A percentile compares a stretch with the other conserved stretches of the same genome.
Evolutionary conservation across 2,888 invertebrate genomes (phyloP).

Genomic region (Trachelus iudaicus): DNA sequence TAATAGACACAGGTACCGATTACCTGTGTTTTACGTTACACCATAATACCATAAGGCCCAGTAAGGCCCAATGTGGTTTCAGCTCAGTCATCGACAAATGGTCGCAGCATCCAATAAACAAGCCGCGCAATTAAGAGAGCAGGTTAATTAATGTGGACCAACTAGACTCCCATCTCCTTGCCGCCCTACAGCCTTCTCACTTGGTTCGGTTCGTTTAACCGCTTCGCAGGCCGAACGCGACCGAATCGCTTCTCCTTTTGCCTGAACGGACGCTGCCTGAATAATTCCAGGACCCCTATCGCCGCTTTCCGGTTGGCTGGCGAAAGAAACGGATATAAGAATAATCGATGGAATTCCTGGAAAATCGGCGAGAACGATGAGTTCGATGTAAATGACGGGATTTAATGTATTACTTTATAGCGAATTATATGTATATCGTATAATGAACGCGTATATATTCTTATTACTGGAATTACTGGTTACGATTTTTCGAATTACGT

Average conservation of each 20-base stretch:
- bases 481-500: neutral
- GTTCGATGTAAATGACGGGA: neutral
- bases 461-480: neutral
- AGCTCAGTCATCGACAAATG: constrained; percentile 43
- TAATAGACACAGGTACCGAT: neutral
- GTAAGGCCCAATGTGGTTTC: neutral
- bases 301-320: neutral
- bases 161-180: constrained; percentile 29
- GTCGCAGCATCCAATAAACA: constrained; percentile 53
- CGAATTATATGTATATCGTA: neutral
- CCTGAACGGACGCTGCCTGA: neutral
- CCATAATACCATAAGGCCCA: neutral
- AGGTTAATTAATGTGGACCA: constrained; percentile 56
- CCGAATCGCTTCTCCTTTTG: neutral
- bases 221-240: neutral
- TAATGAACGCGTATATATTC: neutral
- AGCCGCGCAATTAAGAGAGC: constrained; percentile 56
- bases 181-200: neutral
- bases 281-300: neutral
- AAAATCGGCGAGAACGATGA: neutral
- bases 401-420: neutral
- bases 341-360: neutral
- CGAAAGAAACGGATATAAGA: neutral
- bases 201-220: neutral
- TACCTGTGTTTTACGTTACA: neutral